Percentiles rank a stretch among this genome's conserved stretches.
These are phyloP conservation scores for Centropus unirufus DNA, from an alignment of 2,113 vertebrate species.

Conservation along the genomic window DNA sequence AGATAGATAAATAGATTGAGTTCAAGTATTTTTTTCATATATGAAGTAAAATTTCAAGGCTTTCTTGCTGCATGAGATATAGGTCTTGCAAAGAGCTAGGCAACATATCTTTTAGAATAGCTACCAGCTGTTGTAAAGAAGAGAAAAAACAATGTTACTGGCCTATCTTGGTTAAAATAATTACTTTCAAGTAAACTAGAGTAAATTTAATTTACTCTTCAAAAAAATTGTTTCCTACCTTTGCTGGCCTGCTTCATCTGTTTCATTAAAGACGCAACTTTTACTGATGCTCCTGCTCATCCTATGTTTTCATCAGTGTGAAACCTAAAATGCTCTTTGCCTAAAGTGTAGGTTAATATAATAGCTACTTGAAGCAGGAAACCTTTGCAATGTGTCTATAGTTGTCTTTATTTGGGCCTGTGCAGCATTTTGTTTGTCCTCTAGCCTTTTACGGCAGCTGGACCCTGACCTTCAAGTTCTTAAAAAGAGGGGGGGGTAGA, in stretches of 20 bases:
- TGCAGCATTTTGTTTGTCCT: conserved; percentile 91
- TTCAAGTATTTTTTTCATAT: not conserved
- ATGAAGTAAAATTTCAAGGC: conserved; percentile 5
- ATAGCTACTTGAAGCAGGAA: conserved; percentile 75
- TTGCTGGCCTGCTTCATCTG: conserved; percentile 80
- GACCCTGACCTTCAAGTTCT: conserved; percentile 94
- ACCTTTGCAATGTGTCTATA: conserved; percentile 77
- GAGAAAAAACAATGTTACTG: conserved; percentile 31
- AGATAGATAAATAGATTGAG: not conserved
- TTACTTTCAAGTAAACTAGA: conserved; percentile 64
- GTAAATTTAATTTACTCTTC: conserved; percentile 62
- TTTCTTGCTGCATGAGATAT: conserved; percentile 45
- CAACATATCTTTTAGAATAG: conserved; percentile 53
- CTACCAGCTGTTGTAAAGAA: conserved; percentile 35
- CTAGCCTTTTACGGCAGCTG: conserved; percentile 93
- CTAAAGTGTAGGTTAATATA: conserved; percentile 78
- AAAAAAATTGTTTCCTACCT: conserved; percentile 79
- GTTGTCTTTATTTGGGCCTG: conserved; percentile 90
- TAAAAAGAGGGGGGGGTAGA: conserved; percentile 68
- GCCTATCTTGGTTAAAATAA: conserved; percentile 60
- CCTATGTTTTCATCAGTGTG: conserved; percentile 78
- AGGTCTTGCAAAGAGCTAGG: conserved; percentile 59
- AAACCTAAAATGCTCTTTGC: conserved; percentile 75
- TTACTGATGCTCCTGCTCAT: conserved; percentile 77
- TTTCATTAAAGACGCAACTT: conserved; percentile 80